Evolutionary conservation across 23 tunicate genomes (phyloP).

Genomic region (Styela plicata): DNA sequence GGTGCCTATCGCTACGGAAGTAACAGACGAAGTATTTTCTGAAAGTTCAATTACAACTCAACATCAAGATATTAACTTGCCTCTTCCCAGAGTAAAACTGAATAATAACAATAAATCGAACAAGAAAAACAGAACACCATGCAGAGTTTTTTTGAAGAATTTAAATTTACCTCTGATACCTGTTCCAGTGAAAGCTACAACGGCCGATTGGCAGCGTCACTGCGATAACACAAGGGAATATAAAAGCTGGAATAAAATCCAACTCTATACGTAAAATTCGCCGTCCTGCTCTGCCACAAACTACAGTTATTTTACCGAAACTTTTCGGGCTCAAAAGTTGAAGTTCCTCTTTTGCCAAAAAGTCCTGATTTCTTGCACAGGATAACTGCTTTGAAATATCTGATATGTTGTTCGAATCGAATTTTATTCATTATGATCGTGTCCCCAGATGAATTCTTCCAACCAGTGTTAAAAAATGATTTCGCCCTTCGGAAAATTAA

Average conservation of each 20-base stretch:
- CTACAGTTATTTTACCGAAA: conserved; percentile 4
- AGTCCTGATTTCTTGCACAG: conserved; percentile 32
- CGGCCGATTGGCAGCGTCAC: conserved; percentile 17
- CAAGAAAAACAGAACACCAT: neutral
- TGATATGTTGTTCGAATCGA: no score
- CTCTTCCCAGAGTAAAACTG: neutral
- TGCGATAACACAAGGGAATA: conserved; percentile 3
- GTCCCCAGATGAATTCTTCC: no score
- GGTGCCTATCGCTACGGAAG: neutral
- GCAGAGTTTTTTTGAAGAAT: neutral
- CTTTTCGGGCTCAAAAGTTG: neutral
- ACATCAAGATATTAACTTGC: neutral
- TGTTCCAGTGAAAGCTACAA: neutral
- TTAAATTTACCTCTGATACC: conserved; percentile 14
- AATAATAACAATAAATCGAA: neutral
- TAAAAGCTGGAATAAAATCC: conserved; percentile 4
- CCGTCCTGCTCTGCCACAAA: neutral
- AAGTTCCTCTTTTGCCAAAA: conserved; percentile 15
- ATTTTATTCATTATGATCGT: no score
- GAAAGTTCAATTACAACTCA: neutral
- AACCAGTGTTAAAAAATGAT: no score
- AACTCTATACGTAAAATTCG: conserved; percentile 2
- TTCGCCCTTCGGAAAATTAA: no score
- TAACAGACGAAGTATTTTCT: neutral
- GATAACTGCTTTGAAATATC: no score